A percentile compares a stretch with the other conserved stretches of the same genome.
Evolutionary conservation across 1,140 invertebrate species (phyloP).

Genomic region (Lordiphosa mommai): DNA sequence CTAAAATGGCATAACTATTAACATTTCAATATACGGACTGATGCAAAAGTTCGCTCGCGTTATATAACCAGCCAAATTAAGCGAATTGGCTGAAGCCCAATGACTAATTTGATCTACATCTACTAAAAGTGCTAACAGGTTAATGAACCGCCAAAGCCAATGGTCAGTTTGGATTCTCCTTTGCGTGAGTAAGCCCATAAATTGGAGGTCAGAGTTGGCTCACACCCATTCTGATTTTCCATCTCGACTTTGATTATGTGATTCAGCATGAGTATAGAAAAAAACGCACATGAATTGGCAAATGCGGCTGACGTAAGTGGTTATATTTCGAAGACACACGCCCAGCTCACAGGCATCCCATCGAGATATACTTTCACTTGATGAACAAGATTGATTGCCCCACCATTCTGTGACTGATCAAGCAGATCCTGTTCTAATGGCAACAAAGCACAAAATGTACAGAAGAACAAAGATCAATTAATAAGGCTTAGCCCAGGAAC

Average conservation of each 20-base stretch:
- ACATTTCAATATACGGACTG: conserved; percentile 5
- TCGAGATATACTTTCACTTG: conserved; percentile 23
- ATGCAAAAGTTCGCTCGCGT: conserved; percentile 1
- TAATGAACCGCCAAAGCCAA: conserved; percentile 1
- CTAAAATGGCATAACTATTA: conserved; percentile 1
- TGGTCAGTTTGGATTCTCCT: conserved; percentile 2
- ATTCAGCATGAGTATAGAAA: conserved; percentile 12
- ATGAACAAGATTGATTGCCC: conserved; percentile 28
- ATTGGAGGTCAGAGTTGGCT: conserved; percentile 1
- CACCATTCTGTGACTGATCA: background rate
- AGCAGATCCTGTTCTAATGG: conserved; percentile 28
- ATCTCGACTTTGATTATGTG: background rate
- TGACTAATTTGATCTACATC: conserved; percentile 4
- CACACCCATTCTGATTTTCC: conserved; percentile 4
- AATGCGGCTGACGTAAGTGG: background rate
- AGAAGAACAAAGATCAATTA: conserved; percentile 28
- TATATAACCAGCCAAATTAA: background rate
- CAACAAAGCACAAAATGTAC: conserved; percentile 7
- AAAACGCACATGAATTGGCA: background rate
- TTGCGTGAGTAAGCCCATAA: background rate
- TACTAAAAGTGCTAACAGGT: conserved; percentile 1
- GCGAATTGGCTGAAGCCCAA: background rate
- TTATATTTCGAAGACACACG: conserved; percentile 1
- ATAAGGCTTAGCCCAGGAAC: conserved; percentile 35
- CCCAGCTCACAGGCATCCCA: background rate